Conservation (phyloP, 30 jellyfish, hydroid and myxozoan genomes). For the Aurelia sp. region DNA sequence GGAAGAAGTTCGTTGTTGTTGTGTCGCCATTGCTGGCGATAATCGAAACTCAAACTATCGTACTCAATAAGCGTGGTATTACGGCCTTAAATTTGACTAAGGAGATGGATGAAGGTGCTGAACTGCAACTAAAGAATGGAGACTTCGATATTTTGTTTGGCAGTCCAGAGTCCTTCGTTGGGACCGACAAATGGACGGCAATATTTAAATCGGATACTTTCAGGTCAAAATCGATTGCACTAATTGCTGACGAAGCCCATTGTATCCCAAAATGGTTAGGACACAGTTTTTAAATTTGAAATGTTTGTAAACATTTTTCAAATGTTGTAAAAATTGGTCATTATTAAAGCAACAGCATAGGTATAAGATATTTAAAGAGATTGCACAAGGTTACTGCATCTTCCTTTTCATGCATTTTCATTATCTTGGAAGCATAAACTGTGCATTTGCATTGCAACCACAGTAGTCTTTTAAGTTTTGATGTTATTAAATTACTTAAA, state of each 20-base stretch:
- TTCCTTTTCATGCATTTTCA: no score
- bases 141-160: slow-evolving; percentile 18
- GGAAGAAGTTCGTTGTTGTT: no score
- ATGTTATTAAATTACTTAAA: no score
- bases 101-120: slow-evolving; percentile 24
- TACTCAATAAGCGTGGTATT: slow-evolving; percentile 32
- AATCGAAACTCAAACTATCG: slow-evolving; percentile 8
- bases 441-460: no score
- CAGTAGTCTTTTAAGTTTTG: no score
- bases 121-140: slow-evolving; percentile 12
- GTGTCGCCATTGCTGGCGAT: no score
- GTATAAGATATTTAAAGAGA: no score
- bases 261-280: slow-evolving; percentile 34
- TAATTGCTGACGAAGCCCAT: slow-evolving; percentile 33
- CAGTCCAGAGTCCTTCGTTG: slow-evolving; percentile 24
- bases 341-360: no score
- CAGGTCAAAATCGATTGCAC: slow-evolving; percentile 2
- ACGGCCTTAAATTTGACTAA: not conserved
- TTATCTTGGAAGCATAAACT: no score
- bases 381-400: no score
- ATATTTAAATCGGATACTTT: not conserved
- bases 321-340: no score
- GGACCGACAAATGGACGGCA: slow-evolving; percentile 25
- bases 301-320: no score
- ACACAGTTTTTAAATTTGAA: not conserved